These are phyloP conservation scores for Heliornis fulica DNA, from an alignment of 2,113 vertebrate species.

Conservation along the genomic window DNA sequence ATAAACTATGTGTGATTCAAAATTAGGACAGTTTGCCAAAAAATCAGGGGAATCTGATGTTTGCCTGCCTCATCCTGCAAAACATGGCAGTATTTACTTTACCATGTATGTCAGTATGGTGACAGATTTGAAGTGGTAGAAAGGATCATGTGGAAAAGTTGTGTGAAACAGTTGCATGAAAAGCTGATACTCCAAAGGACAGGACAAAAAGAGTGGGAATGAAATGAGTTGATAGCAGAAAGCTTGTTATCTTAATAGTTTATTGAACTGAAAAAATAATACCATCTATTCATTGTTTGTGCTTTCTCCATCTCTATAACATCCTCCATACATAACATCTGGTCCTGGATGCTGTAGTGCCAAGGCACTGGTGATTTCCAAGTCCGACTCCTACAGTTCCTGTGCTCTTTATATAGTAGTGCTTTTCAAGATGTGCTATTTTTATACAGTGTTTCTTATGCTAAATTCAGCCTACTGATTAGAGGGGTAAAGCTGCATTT, in stretches of 20 bases:
- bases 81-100: neutral
- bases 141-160: neutral
- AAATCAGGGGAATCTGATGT: neutral
- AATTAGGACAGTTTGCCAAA: neutral
- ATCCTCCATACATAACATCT: too few species aligned
- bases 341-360: neutral
- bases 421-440: slow-evolving; percentile 44
- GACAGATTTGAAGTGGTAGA: neutral
- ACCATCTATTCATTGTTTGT: neutral
- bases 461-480: slow-evolving; percentile 14
- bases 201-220: neutral
- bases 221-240: neutral
- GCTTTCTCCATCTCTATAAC: neutral
- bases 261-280: neutral
- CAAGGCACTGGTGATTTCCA: neutral
- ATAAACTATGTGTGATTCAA: neutral
- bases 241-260: neutral
- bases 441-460: neutral
- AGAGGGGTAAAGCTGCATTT: neutral
- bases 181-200: neutral
- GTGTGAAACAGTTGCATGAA: neutral
- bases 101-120: neutral
- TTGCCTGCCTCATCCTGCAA: neutral
- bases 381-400: neutral
- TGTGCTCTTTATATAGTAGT: neutral